Conservation (phyloP, 2,113 vertebrate species). For the Bombycilla garrulus region DNA sequence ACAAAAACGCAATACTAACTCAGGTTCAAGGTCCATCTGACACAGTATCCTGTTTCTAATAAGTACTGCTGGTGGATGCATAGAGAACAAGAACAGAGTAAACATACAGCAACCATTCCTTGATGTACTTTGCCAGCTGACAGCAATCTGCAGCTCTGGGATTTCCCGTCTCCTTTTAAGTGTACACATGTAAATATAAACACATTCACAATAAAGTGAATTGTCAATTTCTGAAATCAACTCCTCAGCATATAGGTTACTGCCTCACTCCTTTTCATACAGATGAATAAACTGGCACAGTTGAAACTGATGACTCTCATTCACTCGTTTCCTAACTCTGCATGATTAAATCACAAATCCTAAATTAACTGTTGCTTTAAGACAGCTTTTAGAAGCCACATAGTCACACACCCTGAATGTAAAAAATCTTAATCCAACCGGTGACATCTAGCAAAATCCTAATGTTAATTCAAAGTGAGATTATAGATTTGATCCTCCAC, state of each 20-base stretch:
- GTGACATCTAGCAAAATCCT: background rate
- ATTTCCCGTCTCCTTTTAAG: background rate
- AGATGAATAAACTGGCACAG: background rate
- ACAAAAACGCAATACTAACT: background rate
- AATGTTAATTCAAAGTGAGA: background rate
- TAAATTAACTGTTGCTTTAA: constrained; percentile 4
- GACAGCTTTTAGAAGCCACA: background rate
- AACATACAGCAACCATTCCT: background rate
- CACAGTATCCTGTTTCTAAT: background rate
- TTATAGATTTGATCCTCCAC: background rate
- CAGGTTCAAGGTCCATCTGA: background rate
- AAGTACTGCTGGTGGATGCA: background rate
- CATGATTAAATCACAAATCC: background rate
- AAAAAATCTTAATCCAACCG: background rate
- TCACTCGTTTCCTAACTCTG: background rate
- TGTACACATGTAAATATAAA: background rate
- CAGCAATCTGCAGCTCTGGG: background rate
- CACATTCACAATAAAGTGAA: background rate
- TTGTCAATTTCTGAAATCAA: background rate
- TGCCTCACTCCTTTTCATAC: background rate
- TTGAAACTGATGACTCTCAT: background rate
- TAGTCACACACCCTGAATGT: background rate
- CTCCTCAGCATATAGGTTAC: background rate
- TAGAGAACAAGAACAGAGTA: background rate
- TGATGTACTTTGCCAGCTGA: background rate